Conservation (phyloP, 2,113 vertebrate species). For the Sterna hirundo region DNA sequence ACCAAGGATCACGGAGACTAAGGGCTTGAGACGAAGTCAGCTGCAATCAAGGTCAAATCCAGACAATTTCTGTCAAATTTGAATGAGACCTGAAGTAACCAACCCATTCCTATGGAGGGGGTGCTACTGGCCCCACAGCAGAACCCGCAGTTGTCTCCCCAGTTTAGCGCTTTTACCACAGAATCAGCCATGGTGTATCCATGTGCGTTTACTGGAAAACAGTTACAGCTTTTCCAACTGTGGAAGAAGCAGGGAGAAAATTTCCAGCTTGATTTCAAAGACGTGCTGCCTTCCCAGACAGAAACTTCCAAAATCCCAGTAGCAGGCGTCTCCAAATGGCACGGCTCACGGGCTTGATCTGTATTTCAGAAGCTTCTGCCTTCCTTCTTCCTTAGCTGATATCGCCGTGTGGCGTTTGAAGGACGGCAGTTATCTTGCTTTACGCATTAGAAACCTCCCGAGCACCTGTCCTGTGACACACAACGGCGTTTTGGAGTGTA, state of each 20-base stretch:
- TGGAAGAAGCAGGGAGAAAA: background rate
- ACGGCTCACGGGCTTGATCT: background rate
- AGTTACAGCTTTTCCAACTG: background rate
- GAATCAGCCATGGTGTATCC: background rate
- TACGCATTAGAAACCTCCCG: background rate
- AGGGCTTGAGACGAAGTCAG: background rate
- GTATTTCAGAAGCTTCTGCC: background rate
- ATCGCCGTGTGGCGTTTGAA: background rate
- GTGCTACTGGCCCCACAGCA: background rate
- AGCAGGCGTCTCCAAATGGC: background rate
- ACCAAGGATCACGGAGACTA: background rate
- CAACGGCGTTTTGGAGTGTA: background rate
- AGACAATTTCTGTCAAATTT: background rate
- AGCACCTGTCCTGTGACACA: background rate
- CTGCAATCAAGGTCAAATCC: background rate
- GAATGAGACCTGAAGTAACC: background rate
- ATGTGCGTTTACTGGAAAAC: background rate
- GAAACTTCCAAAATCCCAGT: background rate
- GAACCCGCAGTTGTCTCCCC: background rate
- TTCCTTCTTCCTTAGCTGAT: background rate
- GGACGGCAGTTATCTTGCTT: background rate
- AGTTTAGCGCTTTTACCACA: background rate
- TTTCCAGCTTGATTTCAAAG: background rate
- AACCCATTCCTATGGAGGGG: background rate
- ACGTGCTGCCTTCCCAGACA: background rate